phyloP scores from a whole-genome alignment of 1,140 invertebrate genomes.

The Penaeus chinensis region DNA sequence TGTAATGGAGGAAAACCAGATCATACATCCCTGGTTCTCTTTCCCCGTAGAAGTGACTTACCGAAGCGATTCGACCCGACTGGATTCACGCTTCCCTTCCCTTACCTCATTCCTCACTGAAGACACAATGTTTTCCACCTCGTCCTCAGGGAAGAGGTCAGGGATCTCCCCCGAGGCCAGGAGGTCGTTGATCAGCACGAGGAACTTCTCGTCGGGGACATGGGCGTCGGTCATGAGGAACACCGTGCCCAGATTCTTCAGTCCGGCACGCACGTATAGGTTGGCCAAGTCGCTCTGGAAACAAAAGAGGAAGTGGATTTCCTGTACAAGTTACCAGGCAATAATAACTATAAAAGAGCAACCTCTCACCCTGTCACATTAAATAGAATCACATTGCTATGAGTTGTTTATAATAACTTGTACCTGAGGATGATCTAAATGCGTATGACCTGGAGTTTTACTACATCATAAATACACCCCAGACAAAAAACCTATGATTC shows the following conservation, averaged over 20 bases:
- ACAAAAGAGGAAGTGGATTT: not conserved
- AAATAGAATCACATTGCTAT: too few species aligned
- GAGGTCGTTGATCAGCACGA: conserved; percentile 96
- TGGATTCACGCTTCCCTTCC: conserved; percentile 57
- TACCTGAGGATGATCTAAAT: too few species aligned
- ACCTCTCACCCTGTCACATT: too few species aligned
- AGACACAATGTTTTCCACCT: conserved; percentile 93
- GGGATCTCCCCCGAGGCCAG: conserved; percentile 95
- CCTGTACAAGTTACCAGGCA: too few species aligned
- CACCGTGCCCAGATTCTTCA: conserved; percentile 94
- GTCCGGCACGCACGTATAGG: conserved; percentile 89
- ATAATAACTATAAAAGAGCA: too few species aligned
- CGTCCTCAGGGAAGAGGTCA: conserved; percentile 94
- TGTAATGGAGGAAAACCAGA: too few species aligned
- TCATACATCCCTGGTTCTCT: too few species aligned
- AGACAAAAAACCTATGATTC: too few species aligned
- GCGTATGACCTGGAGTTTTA: too few species aligned
- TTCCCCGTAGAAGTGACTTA: too few species aligned
- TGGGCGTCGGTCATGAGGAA: conserved; percentile 98
- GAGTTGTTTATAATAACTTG: too few species aligned
- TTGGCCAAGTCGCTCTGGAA: conserved; percentile 82
- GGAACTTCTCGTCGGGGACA: conserved; percentile 92
- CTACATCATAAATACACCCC: too few species aligned
- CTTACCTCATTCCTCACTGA: conserved; percentile 87
- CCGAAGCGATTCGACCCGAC: conserved; percentile 2